Base-by-base conservation (phyloP, 2,113 vertebrate genomes). In the Chitala chitala region DNA sequence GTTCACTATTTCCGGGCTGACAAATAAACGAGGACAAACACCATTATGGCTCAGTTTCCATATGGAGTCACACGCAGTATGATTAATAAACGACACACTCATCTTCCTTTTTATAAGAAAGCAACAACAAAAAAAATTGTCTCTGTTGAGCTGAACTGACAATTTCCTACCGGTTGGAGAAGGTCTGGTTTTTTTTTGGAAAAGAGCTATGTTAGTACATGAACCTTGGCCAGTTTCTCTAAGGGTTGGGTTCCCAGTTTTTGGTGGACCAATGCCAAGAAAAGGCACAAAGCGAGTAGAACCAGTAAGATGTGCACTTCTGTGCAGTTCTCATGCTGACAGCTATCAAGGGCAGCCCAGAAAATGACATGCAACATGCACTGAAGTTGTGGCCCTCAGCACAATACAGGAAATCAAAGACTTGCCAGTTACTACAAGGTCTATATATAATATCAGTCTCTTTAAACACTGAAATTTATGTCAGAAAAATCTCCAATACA, bases 231-330 rank as follows among this genome's bases (percentile, higher is more conserved):
- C 29, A 31, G 24, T 17, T 4, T 46, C 0, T 29, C 54, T 13
- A 7, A 20, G 29, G 12, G 24, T 20, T 24, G 29, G 42, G 26
- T 7, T 46, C 61, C 10, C 5, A 13, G 22, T 78, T 56, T 51
- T 12, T 22, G 17, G 33, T 74, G 64, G 68, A 22, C 9, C 31
- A n/a, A 5, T 10, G 54, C 33, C 63, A 33, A 75, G 51, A 65
- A n/a, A 75, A 77, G 63, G 64, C 10, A 70, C 33, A 64, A 36
- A 55, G 50, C 46, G 36, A 24, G 15, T 44, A 29, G 64, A 53
- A 61, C 61, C 33, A 12, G n/a, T 36, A 24, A 4, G 50, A 46
- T 38, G 12, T 40, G 38, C 55, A 55, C 55, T 24, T 20, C 20
- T n/a, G n/a, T 53, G 24, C 69, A 72, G 64, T 68, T 40, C 61